Conservation (phyloP, 2,113 vertebrate genomes). For the Plestiodon gilberti region DNA sequence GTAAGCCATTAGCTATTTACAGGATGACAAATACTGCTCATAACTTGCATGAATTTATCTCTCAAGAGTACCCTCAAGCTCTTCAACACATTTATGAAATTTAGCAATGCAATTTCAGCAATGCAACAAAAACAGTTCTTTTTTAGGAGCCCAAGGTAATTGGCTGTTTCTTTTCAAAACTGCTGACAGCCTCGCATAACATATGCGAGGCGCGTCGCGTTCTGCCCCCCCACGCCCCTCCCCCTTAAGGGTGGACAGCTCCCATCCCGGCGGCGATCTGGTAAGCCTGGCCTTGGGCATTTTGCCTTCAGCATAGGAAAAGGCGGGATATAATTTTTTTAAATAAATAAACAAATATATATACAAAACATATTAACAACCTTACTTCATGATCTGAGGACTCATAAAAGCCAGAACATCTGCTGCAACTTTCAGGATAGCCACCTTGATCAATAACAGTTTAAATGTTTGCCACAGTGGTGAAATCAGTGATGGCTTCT, state of each 20-base stretch:
- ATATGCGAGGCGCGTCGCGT: no score
- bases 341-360: no score
- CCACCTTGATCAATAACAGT: slow-evolving; percentile 61
- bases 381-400: slow-evolving; percentile 71
- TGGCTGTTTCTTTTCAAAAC: not conserved
- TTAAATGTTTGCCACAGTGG: slow-evolving; percentile 69
- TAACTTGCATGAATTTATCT: not conserved
- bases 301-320: no score
- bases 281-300: no score
- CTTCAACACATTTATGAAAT: not conserved
- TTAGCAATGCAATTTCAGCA: not conserved
- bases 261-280: no score
- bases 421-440: slow-evolving; percentile 68
- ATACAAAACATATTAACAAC: slow-evolving; percentile 20
- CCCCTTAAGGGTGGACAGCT: no score
- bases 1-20: not conserved
- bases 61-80: not conserved
- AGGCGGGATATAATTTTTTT: no score
- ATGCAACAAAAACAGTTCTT: not conserved
- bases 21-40: not conserved
- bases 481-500: slow-evolving; percentile 56
- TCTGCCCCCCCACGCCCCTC: no score
- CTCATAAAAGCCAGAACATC: slow-evolving; percentile 67
- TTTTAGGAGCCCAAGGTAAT: not conserved
- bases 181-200: not conserved